phyloP scores from a whole-genome alignment of 2,113 vertebrate genomes.

The Callospermophilus lateralis region DNA sequence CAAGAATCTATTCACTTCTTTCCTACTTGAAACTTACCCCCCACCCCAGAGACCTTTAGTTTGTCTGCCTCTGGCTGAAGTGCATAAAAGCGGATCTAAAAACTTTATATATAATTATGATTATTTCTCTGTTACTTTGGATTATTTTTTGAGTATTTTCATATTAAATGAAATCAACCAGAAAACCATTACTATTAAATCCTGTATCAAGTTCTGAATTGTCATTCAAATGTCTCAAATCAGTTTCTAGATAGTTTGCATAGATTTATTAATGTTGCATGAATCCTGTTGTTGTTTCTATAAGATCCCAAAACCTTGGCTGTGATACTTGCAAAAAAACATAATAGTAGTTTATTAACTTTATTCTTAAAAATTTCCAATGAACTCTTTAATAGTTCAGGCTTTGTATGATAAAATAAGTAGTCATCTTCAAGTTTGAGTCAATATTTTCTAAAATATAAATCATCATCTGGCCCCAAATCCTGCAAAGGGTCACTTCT shows the following conservation, averaged over 20 bases:
- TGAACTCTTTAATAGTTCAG: background rate
- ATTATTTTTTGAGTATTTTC: no score
- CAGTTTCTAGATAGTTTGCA: background rate
- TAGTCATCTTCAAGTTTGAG: background rate
- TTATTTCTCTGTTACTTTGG: background rate
- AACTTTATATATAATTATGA: background rate
- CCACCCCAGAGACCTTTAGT: no score
- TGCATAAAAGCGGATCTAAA: background rate
- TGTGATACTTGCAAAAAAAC: background rate
- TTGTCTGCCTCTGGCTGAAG: background rate
- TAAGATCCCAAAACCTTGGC: background rate
- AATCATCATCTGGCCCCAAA: background rate
- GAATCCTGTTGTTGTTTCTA: background rate
- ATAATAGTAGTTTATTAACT: background rate
- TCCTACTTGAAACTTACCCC: no score
- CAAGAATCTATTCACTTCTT: background rate
- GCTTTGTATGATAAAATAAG: background rate
- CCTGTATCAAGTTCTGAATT: background rate
- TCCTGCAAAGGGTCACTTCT: background rate
- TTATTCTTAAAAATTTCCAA: background rate
- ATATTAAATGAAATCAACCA: background rate
- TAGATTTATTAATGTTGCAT: background rate
- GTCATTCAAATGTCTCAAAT: background rate
- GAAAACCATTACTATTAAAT: background rate
- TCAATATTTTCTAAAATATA: background rate